Base-by-base conservation (phyloP, 2,797 vertebrate species). In the Bufotes viridis region DNA sequence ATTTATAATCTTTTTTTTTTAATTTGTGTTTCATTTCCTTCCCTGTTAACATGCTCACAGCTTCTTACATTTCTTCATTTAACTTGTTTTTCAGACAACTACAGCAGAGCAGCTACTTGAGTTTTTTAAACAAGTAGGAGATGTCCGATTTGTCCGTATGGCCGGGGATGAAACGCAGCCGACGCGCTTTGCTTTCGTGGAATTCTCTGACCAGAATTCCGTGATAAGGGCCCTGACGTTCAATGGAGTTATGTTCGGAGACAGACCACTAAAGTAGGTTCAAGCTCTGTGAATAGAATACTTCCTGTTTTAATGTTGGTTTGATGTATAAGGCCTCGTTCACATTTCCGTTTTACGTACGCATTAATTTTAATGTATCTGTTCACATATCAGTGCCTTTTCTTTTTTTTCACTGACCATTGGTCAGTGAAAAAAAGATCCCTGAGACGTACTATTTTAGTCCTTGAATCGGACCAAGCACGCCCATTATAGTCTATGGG, bases 241-340 rank as follows among this genome's bases (percentile, higher is more conserved):
- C 94, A 99, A 99, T 82, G 98, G 98, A 91, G 98, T 99, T 94
- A 98, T 99, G 97, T 99, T 99, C 93, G 97, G 98, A 92, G 98
- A 99, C 94, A 92, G 98, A 89, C 97, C 98, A 20, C 93, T 99
- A 82, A 99, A 99, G 98, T 99, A 96, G 89, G 97, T 92, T 92
- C n/a, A 53, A 34, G 51, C n/a, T 10, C 13, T 29, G 15, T 57
- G 26, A 53, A 26, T 57, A 22, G 60, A 82, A 13, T 11, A 12
- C 0, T 60, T 60, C 1, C 17, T 29, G 24, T 60, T 61, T 61
- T 15, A 51, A 20, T 13, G 4, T 81, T 20, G 17, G 18, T 14
- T 8, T 57, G 0, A 42, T 42, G 42, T 42, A 42, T 42, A 42
- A 42, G 0, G 4, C 42, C 42, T 42, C 1, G 67, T 17, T 69